phyloP scores from a whole-genome alignment of 2,888 invertebrate species.

The Myopa testacea region DNA sequence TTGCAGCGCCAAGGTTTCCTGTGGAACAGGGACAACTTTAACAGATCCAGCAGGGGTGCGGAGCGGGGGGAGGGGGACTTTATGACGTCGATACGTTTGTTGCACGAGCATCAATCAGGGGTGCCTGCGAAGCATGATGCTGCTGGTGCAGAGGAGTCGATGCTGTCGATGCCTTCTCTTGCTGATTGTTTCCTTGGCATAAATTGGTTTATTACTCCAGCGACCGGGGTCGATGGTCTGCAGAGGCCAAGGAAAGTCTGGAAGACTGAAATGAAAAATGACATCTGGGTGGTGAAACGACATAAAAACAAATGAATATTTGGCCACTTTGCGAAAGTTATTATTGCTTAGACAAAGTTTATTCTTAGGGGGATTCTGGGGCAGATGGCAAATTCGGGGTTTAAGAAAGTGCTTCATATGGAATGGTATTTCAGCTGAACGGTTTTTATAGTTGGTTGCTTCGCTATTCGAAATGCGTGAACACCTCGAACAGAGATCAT shows the following conservation, averaged over 20 bases:
- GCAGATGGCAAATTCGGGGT: too few relatives aligned
- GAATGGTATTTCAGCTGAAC: too few relatives aligned
- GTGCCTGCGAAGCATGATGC: not conserved
- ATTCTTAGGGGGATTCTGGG: not conserved
- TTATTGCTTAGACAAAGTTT: not conserved
- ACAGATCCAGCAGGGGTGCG: not conserved
- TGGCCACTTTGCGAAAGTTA: slow-evolving; percentile 46
- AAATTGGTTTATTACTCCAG: slow-evolving; percentile 34
- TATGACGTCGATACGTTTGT: not conserved
- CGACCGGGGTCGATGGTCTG: not conserved
- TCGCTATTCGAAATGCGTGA: too few relatives aligned
- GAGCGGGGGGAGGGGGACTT: not conserved
- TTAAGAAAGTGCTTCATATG: too few relatives aligned
- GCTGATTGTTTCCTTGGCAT: slow-evolving; percentile 22
- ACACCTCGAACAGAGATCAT: too few relatives aligned
- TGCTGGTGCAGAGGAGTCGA: too few relatives aligned
- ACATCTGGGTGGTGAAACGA: slow-evolving; percentile 45
- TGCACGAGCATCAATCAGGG: slow-evolving; percentile 7
- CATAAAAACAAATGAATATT: slow-evolving; percentile 52
- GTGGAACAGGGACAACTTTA: not conserved
- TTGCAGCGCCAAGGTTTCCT: not conserved
- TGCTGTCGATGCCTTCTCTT: slow-evolving; percentile 16
- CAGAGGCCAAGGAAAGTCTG: slow-evolving; percentile 13
- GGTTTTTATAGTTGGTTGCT: too few relatives aligned
- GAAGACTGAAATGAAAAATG: slow-evolving; percentile 41